Evolutionary conservation across 2,113 vertebrate genomes (phyloP).

Genomic region (Tyrannus savana): DNA sequence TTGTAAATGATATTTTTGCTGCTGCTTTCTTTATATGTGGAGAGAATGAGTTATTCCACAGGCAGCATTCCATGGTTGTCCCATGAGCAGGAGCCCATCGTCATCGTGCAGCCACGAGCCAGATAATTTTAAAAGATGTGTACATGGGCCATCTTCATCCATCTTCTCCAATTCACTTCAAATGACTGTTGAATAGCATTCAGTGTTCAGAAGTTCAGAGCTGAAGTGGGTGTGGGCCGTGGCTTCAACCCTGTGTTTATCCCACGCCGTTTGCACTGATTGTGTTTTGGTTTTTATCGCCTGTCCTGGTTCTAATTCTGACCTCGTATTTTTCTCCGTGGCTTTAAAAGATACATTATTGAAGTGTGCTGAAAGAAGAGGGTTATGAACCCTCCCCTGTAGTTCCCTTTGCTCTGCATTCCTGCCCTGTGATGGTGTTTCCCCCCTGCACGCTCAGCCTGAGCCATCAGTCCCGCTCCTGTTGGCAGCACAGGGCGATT

Average conservation of each 20-base stretch:
- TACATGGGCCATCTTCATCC: accelerated
- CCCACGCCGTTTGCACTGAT: background rate
- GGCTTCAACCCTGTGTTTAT: background rate
- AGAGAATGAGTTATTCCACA: background rate
- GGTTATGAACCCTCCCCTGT: background rate
- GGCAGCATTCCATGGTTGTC: background rate
- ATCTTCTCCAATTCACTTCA: background rate
- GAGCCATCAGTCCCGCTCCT: background rate
- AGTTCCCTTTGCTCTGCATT: background rate
- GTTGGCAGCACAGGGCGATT: background rate
- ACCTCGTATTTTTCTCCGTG: accelerated
- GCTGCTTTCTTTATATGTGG: accelerated
- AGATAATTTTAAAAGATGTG: background rate
- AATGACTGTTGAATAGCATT: background rate
- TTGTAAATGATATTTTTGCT: background rate
- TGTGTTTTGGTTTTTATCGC: background rate
- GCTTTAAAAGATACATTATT: background rate
- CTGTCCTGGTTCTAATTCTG: background rate
- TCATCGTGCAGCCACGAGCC: background rate
- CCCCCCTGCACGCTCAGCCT: background rate
- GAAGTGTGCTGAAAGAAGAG: background rate
- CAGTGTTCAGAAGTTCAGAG: background rate
- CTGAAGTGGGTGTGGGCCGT: accelerated
- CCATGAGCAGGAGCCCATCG: background rate
- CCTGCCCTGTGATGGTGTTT: background rate